Evolutionary conservation across 2,888 invertebrate genomes (phyloP).

Genomic region (Amphiduros pacificus): DNA sequence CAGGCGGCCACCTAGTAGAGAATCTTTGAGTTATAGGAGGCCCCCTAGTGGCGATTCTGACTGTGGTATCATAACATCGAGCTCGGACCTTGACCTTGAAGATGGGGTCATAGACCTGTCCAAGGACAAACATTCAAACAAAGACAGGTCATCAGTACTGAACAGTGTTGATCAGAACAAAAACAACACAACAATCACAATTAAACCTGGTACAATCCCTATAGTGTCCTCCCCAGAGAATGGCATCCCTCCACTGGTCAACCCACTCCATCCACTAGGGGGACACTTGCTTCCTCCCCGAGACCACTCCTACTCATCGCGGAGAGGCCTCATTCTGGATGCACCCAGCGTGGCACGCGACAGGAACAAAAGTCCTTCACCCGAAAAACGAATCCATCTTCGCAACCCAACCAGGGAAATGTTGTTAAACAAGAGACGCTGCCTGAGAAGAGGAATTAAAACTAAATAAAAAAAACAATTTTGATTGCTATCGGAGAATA

Average conservation of each 20-base stretch:
- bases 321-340: conserved; percentile 52
- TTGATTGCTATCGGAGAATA: no score
- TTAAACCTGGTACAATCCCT: conserved; percentile 16
- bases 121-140: conserved; percentile 29
- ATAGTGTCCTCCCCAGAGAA: conserved; percentile 36
- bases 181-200: conserved; percentile 25
- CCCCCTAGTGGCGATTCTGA: no score
- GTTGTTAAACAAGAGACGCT: conserved; percentile 45
- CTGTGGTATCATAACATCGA: no score
- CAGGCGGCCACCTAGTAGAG: background rate
- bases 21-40: no score
- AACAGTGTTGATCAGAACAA: conserved; percentile 17
- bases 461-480: conserved; percentile 46
- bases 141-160: background rate
- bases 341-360: conserved; percentile 44
- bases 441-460: conserved; percentile 42
- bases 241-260: conserved; percentile 41
- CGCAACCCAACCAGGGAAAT: conserved; percentile 45
- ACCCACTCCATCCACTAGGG: conserved; percentile 11
- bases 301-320: conserved; percentile 43
- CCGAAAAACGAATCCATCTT: conserved; percentile 42
- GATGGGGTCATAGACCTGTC: conserved; percentile 49
- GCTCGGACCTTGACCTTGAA: background rate
- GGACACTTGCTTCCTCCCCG: conserved; percentile 36
- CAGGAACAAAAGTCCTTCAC: conserved; percentile 38